phyloP scores from a whole-genome alignment of 2,888 invertebrate genomes.

The Tillus elongatus region DNA sequence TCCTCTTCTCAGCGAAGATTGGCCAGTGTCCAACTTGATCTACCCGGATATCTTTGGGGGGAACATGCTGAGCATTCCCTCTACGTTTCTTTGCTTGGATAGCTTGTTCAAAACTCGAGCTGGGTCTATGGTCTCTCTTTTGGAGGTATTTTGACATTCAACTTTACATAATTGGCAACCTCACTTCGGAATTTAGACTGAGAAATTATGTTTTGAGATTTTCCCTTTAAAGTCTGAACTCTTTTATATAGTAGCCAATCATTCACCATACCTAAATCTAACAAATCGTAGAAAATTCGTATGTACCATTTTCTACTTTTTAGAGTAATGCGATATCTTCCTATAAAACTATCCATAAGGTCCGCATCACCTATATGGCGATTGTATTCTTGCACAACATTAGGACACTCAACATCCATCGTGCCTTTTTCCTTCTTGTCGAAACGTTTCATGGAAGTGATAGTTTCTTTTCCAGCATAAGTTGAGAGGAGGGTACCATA shows the following conservation, averaged over 20 bases:
- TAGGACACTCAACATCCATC: slow-evolving; percentile 15
- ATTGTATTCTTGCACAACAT: slow-evolving; percentile 22
- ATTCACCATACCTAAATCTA: slow-evolving; percentile 21
- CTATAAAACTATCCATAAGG: slow-evolving; percentile 24
- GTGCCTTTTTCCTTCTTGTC: too few species aligned
- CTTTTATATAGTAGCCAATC: slow-evolving; percentile 20
- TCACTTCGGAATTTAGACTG: too few species aligned
- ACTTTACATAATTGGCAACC: too few species aligned
- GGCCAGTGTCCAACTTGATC: slow-evolving; percentile 15
- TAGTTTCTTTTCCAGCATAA: slow-evolving; percentile 16
- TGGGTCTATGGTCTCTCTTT: too few species aligned
- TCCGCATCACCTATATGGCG: slow-evolving; percentile 25
- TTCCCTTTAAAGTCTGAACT: too few species aligned
- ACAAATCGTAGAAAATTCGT: slow-evolving; percentile 19
- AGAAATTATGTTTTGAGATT: too few species aligned
- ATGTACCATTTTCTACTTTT: slow-evolving; percentile 21
- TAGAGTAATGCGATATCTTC: slow-evolving; percentile 19
- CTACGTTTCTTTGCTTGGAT: slow-evolving; percentile 6
- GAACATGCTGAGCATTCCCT: slow-evolving; percentile 5
- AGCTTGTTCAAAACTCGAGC: slow-evolving; percentile 4
- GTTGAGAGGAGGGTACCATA: slow-evolving; percentile 23
- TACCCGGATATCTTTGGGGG: slow-evolving; percentile 12
- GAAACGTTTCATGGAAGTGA: slow-evolving; percentile 12
- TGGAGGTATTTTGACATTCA: too few species aligned
- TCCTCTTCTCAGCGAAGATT: slow-evolving; percentile 5